Evolutionary conservation across 2,113 vertebrate species (phyloP).

Genomic region (Chascanopsetta lugubris): DNA sequence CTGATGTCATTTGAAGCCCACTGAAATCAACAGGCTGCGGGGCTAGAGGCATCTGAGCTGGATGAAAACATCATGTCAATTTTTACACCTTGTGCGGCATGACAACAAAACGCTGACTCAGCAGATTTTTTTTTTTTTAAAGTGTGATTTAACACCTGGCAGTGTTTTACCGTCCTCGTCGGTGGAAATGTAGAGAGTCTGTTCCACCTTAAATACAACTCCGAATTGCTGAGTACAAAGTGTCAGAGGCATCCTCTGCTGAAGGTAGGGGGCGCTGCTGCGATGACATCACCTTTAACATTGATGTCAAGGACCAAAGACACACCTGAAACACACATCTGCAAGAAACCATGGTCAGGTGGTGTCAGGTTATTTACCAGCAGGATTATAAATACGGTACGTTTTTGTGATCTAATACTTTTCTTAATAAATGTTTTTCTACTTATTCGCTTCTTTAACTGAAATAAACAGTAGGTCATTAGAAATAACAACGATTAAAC

Average conservation of each 20-base stretch:
- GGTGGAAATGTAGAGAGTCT: not conserved
- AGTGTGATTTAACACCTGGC: conserved; percentile 5
- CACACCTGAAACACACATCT: not conserved
- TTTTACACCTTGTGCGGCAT: conserved; percentile 69
- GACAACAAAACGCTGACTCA: conserved; percentile 13
- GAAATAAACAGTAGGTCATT: no score
- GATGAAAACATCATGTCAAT: conserved; percentile 60
- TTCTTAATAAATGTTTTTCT: no score
- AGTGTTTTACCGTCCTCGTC: not conserved
- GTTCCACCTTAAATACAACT: not conserved
- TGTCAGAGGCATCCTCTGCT: not conserved
- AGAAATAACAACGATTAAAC: not conserved
- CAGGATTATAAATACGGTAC: not conserved
- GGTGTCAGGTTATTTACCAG: not conserved
- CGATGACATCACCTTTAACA: not conserved
- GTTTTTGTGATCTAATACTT: no score
- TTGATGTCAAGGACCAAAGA: not conserved
- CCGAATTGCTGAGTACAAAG: not conserved
- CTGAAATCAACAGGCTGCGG: conserved; percentile 51
- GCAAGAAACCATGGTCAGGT: not conserved
- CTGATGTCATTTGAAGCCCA: conserved; percentile 36
- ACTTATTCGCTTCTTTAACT: no score
- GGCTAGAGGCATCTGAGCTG: conserved; percentile 57
- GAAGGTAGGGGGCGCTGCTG: not conserved
- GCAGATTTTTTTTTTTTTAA: conserved; percentile 11